Conservation (phyloP, 2,113 vertebrate species). For the Phocoena phocoena region DNA sequence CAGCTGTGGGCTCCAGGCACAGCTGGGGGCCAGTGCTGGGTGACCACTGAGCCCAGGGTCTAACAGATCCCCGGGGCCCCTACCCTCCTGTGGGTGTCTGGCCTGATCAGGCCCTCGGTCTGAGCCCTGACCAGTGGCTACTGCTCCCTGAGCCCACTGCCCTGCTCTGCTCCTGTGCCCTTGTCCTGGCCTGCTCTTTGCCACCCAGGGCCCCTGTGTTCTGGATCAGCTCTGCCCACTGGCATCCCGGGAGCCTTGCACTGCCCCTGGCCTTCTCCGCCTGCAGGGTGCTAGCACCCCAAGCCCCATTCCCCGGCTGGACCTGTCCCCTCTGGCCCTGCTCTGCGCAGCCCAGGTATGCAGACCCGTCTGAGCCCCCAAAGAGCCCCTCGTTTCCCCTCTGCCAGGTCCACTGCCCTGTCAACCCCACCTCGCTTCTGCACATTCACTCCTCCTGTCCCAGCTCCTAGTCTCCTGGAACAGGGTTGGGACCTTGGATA, state of each 20-base stretch:
- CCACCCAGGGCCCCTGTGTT: rapidly evolving
- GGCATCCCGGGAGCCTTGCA: neutral
- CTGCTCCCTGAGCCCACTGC: too few relatives aligned
- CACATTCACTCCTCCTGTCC: neutral
- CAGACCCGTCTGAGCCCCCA: rapidly evolving
- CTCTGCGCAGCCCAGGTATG: rapidly evolving
- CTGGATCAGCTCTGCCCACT: neutral
- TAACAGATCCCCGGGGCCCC: rapidly evolving
- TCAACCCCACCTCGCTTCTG: too few relatives aligned
- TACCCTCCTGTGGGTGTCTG: rapidly evolving
- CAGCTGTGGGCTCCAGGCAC: too few relatives aligned
- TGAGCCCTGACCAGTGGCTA: neutral
- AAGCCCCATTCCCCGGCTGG: rapidly evolving
- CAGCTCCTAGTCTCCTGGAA: neutral
- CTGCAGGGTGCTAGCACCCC: too few relatives aligned
- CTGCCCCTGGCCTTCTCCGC: rapidly evolving
- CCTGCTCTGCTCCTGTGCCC: too few relatives aligned
- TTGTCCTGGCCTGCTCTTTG: too few relatives aligned
- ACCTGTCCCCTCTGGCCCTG: rapidly evolving
- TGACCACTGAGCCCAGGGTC: neutral
- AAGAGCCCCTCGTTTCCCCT: neutral
- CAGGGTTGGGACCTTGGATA: too few relatives aligned
- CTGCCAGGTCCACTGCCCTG: neutral
- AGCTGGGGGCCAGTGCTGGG: too few relatives aligned
- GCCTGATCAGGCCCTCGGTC: neutral